Base-by-base conservation (phyloP, 2,888 invertebrate genomes). In the Drosophila atripex region DNA sequence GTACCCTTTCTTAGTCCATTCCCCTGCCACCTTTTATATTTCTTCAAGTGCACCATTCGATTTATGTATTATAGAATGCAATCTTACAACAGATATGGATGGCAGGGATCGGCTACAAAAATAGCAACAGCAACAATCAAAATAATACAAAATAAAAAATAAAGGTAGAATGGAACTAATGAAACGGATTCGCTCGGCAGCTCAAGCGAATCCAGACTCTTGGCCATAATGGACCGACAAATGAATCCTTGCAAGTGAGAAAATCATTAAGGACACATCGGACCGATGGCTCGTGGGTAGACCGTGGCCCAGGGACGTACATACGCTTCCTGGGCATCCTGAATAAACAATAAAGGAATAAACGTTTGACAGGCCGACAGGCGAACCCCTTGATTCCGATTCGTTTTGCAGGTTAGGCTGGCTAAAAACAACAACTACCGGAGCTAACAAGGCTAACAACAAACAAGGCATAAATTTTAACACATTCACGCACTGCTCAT, bases 401-500 rank as follows among this genome's bases (percentile, higher is more conserved):
- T 16, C 43, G 3, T 28, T 28, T 28, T 28, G 28, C 28, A 28
- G 28, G 11, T n/a, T 23, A 16, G 23, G 30, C 28, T 38, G 14
- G 8, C 56, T 16, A 28, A 63, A 46, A 35, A 35, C 32, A 32
- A 32, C 32, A 32, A 32, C 38, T 23, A 57, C 1, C 16, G 5
- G 1, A 5, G 12, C 43, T 43, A 53, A 32, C 53, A 25, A 23
- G 46, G 46, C 32, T 9, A 39, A 43, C 14, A 18, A 18, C 65
- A 38, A 50, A 49, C 52, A 51, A 61, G 53, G 32, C 63, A 75
- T 41, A 64, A 64, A 77, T 66, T 80, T 80, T 54, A 77, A 77
- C 71, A 74, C 75, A 60, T 77, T 69, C 69, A 58, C 75, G 71
- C 72, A 77, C 58, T 77, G 80, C 80, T 77, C 75, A 72, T 77